phyloP scores from a whole-genome alignment of 1,140 invertebrate genomes.

The Harlomillsia oculata region DNA sequence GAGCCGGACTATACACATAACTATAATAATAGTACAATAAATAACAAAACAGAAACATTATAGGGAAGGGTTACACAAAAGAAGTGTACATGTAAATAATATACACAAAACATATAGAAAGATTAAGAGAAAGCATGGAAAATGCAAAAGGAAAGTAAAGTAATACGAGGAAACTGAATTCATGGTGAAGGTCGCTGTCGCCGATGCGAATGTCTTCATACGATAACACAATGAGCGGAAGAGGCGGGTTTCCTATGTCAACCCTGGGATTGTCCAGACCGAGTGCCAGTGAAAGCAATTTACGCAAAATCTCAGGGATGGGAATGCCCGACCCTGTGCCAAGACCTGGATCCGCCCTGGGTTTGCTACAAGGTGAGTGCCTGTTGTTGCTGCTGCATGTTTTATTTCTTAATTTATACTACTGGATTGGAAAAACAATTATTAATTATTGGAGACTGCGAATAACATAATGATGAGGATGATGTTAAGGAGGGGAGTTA shows the following conservation, averaged over 20 bases:
- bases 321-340: constrained; percentile 38
- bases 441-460: no score
- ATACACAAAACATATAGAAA: no score
- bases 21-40: no score
- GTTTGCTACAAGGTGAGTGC: constrained; percentile 41
- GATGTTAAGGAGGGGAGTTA: no score
- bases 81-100: no score
- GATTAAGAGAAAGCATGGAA: no score
- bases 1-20: not conserved
- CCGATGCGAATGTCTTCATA: constrained; percentile 41
- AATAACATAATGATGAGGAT: no score
- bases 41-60: no score
- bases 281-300: constrained; percentile 45
- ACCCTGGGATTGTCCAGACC: constrained; percentile 41
- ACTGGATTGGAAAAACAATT: no score
- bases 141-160: no score
- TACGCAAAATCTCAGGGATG: constrained; percentile 42
- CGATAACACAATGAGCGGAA: constrained; percentile 38
- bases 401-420: no score
- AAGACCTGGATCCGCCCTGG: constrained; percentile 44
- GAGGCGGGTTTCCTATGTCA: constrained; percentile 33
- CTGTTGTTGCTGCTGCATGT: not conserved
- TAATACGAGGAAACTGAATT: constrained; percentile 4
- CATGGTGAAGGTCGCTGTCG: constrained; percentile 36
- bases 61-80: no score